phyloP scores from a whole-genome alignment of 2,113 vertebrate species.

The Malurus cyaneus region DNA sequence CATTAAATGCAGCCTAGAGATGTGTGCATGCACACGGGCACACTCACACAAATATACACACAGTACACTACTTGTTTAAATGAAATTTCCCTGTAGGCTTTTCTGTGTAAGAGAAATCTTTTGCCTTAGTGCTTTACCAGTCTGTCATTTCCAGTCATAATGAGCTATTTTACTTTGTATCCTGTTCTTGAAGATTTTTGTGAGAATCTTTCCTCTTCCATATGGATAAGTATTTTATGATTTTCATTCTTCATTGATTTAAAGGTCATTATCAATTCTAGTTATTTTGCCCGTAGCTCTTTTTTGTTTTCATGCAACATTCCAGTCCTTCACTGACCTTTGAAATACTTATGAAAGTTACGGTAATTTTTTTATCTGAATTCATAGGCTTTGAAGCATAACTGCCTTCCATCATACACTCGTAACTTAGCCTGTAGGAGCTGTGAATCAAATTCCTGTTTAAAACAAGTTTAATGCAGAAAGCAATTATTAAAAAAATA shows the following conservation, averaged over 20 bases:
- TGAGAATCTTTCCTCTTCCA: constrained; percentile 6
- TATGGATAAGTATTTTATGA: constrained; percentile 10
- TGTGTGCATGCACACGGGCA: rapidly evolving
- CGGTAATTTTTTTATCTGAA: constrained; percentile 59
- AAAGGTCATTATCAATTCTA: constrained; percentile 70
- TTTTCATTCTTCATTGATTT: constrained; percentile 65
- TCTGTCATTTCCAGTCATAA: not conserved
- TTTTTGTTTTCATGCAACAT: constrained; percentile 47
- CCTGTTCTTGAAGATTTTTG: constrained; percentile 20
- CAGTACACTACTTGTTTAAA: not conserved
- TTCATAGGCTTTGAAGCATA: constrained; percentile 47
- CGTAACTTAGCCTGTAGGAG: constrained; percentile 48
- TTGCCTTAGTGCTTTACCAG: not conserved
- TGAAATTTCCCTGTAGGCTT: not conserved
- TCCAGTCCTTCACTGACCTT: constrained; percentile 59
- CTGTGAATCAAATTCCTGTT: constrained; percentile 35
- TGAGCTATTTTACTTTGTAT: constrained; percentile 21
- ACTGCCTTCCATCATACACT: constrained; percentile 25
- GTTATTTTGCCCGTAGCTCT: constrained; percentile 48
- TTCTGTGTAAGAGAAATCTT: not conserved
- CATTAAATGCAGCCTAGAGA: not conserved
- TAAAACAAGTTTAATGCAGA: constrained; percentile 54
- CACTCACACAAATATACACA: not conserved
- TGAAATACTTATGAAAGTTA: constrained; percentile 61
- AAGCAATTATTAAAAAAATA: constrained; percentile 56